Evolutionary conservation across 1,140 invertebrate genomes (phyloP).

Genomic region (Meloidogyne exigua): DNA sequence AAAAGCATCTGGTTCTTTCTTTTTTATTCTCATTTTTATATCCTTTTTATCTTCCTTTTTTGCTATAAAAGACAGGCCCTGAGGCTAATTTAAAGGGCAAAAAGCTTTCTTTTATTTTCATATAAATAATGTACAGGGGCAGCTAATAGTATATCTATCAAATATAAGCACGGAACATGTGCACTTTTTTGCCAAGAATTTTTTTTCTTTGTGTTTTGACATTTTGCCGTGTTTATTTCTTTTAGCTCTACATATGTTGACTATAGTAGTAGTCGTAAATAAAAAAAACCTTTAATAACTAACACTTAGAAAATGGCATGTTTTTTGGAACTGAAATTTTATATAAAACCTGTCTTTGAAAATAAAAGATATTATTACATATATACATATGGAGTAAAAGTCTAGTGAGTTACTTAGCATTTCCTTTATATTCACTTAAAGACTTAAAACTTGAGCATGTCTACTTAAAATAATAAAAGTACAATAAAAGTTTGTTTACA

Average conservation of each 20-base stretch:
- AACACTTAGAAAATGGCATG: background rate
- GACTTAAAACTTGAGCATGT: too few species aligned
- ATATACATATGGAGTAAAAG: too few species aligned
- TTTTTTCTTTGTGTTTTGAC: background rate
- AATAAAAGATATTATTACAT: too few species aligned
- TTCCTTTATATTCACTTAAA: too few species aligned
- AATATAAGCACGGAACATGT: background rate
- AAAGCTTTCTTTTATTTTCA: background rate
- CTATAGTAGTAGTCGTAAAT: background rate
- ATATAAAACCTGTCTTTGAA: background rate
- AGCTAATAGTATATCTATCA: background rate
- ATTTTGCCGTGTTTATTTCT: background rate
- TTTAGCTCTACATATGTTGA: background rate
- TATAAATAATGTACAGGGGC: background rate
- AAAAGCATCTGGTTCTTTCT: background rate
- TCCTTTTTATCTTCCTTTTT: background rate
- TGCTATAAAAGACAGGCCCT: background rate
- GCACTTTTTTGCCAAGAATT: background rate
- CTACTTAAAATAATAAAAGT: too few species aligned
- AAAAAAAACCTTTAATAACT: background rate
- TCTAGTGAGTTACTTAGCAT: too few species aligned
- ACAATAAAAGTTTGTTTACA: too few species aligned
- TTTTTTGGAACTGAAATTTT: background rate
- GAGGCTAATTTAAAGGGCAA: background rate
- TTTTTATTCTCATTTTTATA: constrained; percentile 1